Percentiles rank a stretch among this genome's conserved stretches.
phyloP scores from a whole-genome alignment of 2,113 vertebrate species.

The Ammodramus savannarum region DNA sequence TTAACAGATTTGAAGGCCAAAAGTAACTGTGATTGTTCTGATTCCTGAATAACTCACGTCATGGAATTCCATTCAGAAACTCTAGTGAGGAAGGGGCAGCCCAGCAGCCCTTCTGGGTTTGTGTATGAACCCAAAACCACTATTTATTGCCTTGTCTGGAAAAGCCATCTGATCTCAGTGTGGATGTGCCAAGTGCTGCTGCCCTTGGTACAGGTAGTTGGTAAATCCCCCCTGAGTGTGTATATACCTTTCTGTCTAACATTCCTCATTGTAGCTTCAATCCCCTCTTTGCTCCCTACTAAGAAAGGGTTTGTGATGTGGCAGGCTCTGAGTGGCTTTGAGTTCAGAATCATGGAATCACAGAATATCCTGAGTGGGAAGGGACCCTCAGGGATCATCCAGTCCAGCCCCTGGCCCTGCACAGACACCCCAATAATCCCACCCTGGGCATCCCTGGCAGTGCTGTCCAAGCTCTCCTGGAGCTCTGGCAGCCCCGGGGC shows the following conservation, averaged over 20 bases:
- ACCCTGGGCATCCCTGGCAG: not conserved
- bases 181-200: not conserved
- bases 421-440: not conserved
- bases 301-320: not conserved
- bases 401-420: rapidly evolving
- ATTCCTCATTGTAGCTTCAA: not conserved
- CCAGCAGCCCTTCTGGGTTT: not conserved
- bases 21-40: not conserved
- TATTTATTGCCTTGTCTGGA: not conserved
- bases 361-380: not conserved
- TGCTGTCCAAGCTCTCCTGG: rapidly evolving
- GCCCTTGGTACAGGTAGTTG: not conserved
- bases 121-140: not conserved
- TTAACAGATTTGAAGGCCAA: not conserved
- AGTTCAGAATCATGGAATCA: not conserved
- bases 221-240: not conserved
- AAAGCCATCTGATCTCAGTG: not conserved
- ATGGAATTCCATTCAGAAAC: not conserved
- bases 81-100: not conserved
- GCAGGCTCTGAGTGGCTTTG: not conserved
- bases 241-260: not conserved
- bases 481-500: not conserved
- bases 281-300: not conserved
- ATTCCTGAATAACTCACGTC: not conserved
- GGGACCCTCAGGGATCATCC: not conserved